These are phyloP conservation scores for Andricus quercusramuli DNA, from an alignment of 2,888 invertebrate species.

Conservation along the genomic window DNA sequence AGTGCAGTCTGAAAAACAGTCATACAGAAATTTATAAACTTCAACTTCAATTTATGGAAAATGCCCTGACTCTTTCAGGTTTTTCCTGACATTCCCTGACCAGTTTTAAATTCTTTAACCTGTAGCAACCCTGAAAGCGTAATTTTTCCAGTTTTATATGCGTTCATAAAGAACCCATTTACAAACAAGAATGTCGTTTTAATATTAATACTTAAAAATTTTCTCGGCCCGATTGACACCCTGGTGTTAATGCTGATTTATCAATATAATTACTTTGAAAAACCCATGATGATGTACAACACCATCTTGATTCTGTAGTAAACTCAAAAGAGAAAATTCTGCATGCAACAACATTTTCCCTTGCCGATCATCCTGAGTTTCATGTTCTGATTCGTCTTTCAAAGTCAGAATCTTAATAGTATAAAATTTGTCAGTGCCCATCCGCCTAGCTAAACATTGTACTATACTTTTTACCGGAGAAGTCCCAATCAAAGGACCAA, in stretches of 20 bases:
- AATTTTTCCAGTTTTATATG: too few relatives aligned
- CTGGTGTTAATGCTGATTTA: not conserved
- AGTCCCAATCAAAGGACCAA: constrained; percentile 86
- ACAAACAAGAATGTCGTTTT: too few relatives aligned
- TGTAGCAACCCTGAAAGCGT: too few relatives aligned
- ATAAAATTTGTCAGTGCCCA: constrained; percentile 85
- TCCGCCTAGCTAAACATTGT: constrained; percentile 86
- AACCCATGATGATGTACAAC: constrained; percentile 89
- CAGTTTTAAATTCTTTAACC: too few relatives aligned
- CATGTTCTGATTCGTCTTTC: constrained; percentile 80
- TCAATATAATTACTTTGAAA: constrained; percentile 82
- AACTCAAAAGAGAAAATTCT: constrained; percentile 86
- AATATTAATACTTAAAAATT: too few relatives aligned
- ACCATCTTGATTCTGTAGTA: constrained; percentile 85
- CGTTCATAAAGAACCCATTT: too few relatives aligned
- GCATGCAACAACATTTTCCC: constrained; percentile 89
- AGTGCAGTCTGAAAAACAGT: too few relatives aligned
- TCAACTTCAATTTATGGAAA: too few relatives aligned
- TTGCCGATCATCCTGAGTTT: constrained; percentile 87
- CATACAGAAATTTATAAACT: too few relatives aligned
- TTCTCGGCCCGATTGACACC: not conserved
- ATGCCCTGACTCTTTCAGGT: too few relatives aligned
- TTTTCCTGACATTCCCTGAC: too few relatives aligned
- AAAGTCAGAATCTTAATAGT: constrained; percentile 83
- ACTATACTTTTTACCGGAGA: constrained; percentile 89